Evolutionary conservation across 2,888 invertebrate species (phyloP), one percentile per base, ranked within the genome.

Genomic region (Cosmorhoe ocellata): DNA sequence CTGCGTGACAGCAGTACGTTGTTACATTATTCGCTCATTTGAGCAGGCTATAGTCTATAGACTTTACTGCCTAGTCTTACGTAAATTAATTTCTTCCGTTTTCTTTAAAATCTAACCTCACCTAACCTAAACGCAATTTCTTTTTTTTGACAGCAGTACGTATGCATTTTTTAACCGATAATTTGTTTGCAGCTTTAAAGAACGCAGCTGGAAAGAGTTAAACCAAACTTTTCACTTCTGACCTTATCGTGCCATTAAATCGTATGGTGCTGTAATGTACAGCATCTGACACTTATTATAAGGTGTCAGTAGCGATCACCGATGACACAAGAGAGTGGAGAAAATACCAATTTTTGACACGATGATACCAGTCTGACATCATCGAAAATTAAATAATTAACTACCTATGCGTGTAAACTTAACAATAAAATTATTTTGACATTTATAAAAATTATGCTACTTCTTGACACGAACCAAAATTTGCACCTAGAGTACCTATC

Each of bases 161-260:
- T n/a, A n/a, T n/a, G n/a, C n/a, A n/a, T n/a, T n/a, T n/a, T n/a
- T n/a, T n/a, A n/a, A n/a, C n/a, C n/a, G n/a, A n/a, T n/a, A n/a
- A n/a, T n/a, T n/a, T n/a, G n/a, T n/a, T n/a, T n/a, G n/a, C n/a
- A n/a, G n/a, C n/a, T n/a, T n/a, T n/a, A n/a, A n/a, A n/a, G n/a
- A n/a, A n/a, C n/a, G n/a, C n/a, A n/a, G n/a, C n/a, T n/a, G n/a
- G n/a, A n/a, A n/a, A 18, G 4, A 33, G 41, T 42, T 33, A 45
- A 26, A 39, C 24, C 33, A 27, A 43, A 46, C 48, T 57, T 59
- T 57, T 61, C 57, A 57, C 59, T 57, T 61, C 27, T 61, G 57
- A 59, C 61, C 61, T 61, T 61, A 59, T 47, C 49, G 41, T 28
- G 36, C 45, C 44, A 55, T 59, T 59, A 61, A 53, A 59, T 50